Base-by-base conservation (phyloP, 2,797 vertebrate genomes). In the Sphenopsis melanotis region DNA sequence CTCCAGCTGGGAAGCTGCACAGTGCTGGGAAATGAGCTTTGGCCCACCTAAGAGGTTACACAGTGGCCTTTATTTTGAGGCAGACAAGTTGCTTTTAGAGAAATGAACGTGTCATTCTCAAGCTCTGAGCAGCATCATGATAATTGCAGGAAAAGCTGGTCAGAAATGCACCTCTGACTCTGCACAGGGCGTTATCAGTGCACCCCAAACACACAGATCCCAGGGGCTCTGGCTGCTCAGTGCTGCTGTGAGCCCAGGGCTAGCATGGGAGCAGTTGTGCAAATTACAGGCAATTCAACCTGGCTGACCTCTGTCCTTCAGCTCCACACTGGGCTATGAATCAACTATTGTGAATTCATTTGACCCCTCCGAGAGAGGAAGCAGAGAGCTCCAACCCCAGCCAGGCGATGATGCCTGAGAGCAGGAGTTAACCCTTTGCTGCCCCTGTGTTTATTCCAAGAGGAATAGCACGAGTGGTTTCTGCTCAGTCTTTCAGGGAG, bases 401-500 rank as follows among this genome's bases (percentile, higher is more conserved):
- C 63, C 50, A 69, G 82, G 70, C 4, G 0, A 15, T 12, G 41
- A 46, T 66, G 71, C 49, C 53, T 89, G 20, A 65, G 47, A 66
- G 44, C 41, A 71, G 69, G 4, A 36, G 29, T 94, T 94, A 96
- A 93, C 93, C 57, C 93, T 86, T 87, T 63, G 36, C 72, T 66
- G 15, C 66, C 76, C 24, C 34, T 30, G 46, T 52, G 26, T 50
- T 83, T 52, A 16, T 64, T 52, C 64, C 50, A 29, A 19, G 46
- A 64, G 68, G 50, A 61, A 8, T 13, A 76, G 50, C 39, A 34
- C 0, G 2, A 16, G 21, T n/a, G 27, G 30, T 23, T 89, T 30
- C 12, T 37, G 34, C 55, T 46, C 42, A 37, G 5, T 50, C 36
- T 74, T n/a, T 83, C 47, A 1, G 12, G 29, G 63, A 70, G 53